Percentiles rank a stretch among this genome's conserved stretches.
Evolutionary conservation across 2,113 vertebrate species (phyloP).

Genomic region (Eulemur rufifrons): DNA sequence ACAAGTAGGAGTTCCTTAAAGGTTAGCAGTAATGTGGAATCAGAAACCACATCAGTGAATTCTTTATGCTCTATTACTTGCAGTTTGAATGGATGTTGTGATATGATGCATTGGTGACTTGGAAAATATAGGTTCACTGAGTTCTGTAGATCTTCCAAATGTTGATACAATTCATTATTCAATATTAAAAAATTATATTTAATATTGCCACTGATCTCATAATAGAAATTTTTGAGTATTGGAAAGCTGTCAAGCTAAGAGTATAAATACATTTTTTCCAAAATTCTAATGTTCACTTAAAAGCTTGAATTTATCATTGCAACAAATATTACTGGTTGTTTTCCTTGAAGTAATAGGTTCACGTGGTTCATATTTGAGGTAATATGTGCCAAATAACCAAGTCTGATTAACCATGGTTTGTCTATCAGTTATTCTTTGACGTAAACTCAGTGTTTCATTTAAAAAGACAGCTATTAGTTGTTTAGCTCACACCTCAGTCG

Average conservation of each 20-base stretch:
- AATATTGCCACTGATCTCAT: background rate
- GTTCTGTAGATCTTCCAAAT: background rate
- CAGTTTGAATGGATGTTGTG: slow-evolving; percentile 13
- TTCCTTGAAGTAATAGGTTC: background rate
- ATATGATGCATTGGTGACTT: background rate
- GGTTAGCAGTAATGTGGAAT: background rate
- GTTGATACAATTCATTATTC: background rate
- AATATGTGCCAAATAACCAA: background rate
- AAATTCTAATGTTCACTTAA: background rate
- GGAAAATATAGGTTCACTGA: background rate
- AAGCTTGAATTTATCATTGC: background rate
- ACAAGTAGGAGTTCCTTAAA: background rate
- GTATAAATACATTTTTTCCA: background rate
- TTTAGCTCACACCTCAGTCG: background rate
- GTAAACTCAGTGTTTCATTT: background rate
- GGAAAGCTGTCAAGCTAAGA: background rate
- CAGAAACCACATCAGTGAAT: background rate
- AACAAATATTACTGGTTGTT: background rate
- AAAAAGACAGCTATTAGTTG: background rate
- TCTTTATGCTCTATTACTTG: background rate
- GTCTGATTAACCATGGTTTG: background rate
- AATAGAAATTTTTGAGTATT: slow-evolving; percentile 4
- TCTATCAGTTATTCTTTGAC: background rate
- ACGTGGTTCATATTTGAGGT: background rate
- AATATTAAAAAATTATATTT: background rate